Evolutionary conservation across 2,113 vertebrate genomes (phyloP).

Genomic region (Caracal caracal): DNA sequence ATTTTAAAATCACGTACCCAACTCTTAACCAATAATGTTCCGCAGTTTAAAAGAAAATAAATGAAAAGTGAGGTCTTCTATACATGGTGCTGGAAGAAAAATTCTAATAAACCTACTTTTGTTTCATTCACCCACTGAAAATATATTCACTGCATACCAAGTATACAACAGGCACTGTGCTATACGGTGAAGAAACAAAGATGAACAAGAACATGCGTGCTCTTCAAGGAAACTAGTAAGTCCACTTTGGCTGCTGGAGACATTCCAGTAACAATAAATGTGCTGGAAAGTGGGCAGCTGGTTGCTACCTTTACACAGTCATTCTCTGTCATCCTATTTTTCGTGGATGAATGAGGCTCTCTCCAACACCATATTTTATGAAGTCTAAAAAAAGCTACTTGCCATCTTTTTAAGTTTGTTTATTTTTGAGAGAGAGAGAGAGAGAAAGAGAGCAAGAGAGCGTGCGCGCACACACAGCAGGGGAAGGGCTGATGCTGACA

Average conservation of each 20-base stretch:
- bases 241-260: neutral
- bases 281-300: neutral
- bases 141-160: neutral
- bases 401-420: neutral
- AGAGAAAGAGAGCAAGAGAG: too few relatives aligned
- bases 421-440: too few relatives aligned
- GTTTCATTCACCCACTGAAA: neutral
- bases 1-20: neutral
- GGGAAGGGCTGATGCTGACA: too few relatives aligned
- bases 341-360: neutral
- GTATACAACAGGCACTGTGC: neutral
- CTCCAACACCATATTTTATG: neutral
- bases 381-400: neutral
- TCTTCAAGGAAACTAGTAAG: neutral
- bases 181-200: neutral
- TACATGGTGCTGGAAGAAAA: neutral
- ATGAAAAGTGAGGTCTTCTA: neutral
- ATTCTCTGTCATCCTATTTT: neutral
- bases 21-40: neutral
- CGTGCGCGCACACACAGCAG: too few relatives aligned
- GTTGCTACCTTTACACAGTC: neutral
- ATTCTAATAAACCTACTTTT: neutral
- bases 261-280: neutral
- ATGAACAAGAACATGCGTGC: accelerated
- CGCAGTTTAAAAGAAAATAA: slow-evolving; percentile 1